Conservation (phyloP, 2,888 invertebrate species). For the Altica lythri region DNA sequence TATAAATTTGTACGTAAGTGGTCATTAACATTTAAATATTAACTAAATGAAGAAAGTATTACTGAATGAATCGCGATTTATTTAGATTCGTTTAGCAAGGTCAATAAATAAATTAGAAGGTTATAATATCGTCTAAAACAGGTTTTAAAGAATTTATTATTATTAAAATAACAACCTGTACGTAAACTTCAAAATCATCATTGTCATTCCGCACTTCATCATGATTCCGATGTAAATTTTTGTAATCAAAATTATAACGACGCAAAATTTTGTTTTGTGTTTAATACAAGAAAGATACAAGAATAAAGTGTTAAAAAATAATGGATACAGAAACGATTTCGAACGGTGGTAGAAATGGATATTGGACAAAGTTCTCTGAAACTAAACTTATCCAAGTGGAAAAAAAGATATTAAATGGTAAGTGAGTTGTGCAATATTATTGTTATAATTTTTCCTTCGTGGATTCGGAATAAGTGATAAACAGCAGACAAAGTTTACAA, state of each 20-base stretch:
- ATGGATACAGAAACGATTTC: not conserved
- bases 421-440: slow-evolving; percentile 54
- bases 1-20: no score
- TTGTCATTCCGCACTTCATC: slow-evolving; percentile 7
- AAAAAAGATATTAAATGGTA: slow-evolving; percentile 81
- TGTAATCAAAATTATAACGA: slow-evolving; percentile 2
- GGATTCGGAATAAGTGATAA: no score
- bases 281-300: not conserved
- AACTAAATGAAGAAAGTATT: no score
- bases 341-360: slow-evolving; percentile 11
- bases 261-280: slow-evolving; percentile 9
- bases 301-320: slow-evolving; percentile 1
- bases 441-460: no score
- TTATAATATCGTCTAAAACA: no score
- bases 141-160: no score
- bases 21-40: no score
- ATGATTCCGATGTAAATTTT: slow-evolving; percentile 12
- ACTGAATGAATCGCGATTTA: no score
- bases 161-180: no score
- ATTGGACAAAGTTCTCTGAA: slow-evolving; percentile 79
- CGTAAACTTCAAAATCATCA: slow-evolving; percentile 5
- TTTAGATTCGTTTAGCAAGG: no score
- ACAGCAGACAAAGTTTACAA: no score
- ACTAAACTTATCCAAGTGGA: slow-evolving; percentile 78
- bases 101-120: no score